These are phyloP conservation scores for Pterostichus niger DNA, from an alignment of 2,888 invertebrate genomes.

Conservation along the genomic window DNA sequence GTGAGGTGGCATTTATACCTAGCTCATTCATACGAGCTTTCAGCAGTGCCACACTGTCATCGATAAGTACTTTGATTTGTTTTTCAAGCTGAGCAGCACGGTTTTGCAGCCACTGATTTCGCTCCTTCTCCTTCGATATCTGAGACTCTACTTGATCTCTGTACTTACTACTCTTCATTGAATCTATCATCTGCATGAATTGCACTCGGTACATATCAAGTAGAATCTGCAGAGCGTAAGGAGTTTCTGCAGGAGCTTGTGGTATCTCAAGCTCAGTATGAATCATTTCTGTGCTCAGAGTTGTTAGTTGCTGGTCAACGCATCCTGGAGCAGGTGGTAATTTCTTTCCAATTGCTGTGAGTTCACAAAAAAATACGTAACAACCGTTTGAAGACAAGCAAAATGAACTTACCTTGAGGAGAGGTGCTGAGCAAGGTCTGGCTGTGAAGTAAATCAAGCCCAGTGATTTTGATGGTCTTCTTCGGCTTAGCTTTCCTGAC, in stretches of 20 bases:
- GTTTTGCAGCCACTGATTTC: constrained; percentile 89
- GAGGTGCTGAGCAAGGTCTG: constrained; percentile 93
- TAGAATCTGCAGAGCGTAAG: constrained; percentile 92
- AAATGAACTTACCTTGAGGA: constrained; percentile 80
- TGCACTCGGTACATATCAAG: constrained; percentile 92
- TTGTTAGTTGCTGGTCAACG: constrained; percentile 93
- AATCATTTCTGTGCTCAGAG: constrained; percentile 85
- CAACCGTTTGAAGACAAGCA: background rate
- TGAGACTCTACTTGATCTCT: constrained; percentile 85
- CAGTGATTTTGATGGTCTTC: constrained; percentile 88
- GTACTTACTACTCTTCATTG: constrained; percentile 90
- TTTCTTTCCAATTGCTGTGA: constrained; percentile 82
- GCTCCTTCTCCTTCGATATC: constrained; percentile 90
- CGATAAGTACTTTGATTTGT: constrained; percentile 94
- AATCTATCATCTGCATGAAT: constrained; percentile 90
- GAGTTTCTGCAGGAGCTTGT: constrained; percentile 86
- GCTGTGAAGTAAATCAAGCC: constrained; percentile 92
- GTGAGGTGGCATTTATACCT: constrained; percentile 92
- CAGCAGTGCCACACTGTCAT: constrained; percentile 93
- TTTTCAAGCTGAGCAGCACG: constrained; percentile 94
- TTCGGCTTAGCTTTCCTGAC: constrained; percentile 82
- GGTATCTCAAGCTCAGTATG: constrained; percentile 93
- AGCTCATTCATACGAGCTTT: constrained; percentile 95
- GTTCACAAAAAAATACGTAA: background rate
- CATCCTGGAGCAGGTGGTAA: constrained; percentile 94